Conservation (phyloP, 2,888 invertebrate species). For the Zootermopsis nevadensis region DNA sequence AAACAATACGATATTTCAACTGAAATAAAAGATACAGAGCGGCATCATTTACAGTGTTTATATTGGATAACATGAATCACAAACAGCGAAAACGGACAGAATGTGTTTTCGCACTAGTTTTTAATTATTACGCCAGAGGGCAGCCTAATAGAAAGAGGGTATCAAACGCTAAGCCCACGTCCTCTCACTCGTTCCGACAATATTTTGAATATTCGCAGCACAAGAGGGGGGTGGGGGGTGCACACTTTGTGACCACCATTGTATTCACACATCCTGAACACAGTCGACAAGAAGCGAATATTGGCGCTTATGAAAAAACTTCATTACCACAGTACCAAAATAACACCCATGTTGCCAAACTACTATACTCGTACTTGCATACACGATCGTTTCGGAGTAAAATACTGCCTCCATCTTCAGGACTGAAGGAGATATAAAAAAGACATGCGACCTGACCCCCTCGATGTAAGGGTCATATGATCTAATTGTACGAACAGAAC, state of each 20-base stretch:
- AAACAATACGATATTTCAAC: background rate
- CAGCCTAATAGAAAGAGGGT: background rate
- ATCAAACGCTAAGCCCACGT: background rate
- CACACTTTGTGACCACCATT: too few species aligned
- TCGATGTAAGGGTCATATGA: too few species aligned
- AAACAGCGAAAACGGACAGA: background rate
- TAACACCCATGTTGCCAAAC: too few species aligned
- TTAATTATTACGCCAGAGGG: constrained; percentile 6
- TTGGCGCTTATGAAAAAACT: background rate
- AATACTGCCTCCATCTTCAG: too few species aligned
- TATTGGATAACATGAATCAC: constrained; percentile 7
- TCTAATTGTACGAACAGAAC: too few species aligned
- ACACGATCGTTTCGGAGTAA: too few species aligned
- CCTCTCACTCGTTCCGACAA: background rate
- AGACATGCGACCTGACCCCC: too few species aligned
- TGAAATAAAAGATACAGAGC: background rate
- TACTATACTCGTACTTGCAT: too few species aligned
- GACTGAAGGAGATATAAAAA: too few species aligned
- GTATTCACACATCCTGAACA: too few species aligned
- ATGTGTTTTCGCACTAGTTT: background rate
- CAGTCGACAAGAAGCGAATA: background rate
- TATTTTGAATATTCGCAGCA: background rate
- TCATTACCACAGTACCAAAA: background rate
- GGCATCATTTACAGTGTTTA: constrained; percentile 1
- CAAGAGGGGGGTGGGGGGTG: background rate